Evolutionary conservation across 2,888 invertebrate genomes (phyloP), one percentile per base, ranked within the genome.

Genomic region (Hydriomena furcata): DNA sequence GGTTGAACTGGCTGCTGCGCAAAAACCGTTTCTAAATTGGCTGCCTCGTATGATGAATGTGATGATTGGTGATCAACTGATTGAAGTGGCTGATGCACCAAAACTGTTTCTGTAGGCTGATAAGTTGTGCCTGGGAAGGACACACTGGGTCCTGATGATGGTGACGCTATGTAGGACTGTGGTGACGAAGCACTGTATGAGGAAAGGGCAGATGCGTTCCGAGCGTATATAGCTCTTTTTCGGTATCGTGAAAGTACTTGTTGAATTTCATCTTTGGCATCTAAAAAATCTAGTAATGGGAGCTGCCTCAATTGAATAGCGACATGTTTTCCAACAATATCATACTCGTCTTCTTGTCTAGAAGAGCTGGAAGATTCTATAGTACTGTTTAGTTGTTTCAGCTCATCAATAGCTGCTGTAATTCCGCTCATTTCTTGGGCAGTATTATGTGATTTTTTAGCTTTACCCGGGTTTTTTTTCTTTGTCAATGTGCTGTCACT

Each of bases 291-390:
- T 21, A 52, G 46, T 53, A 52, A 50, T 52, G 50, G 52, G 49
- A 56, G 50, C 50, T 56, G 50, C 17, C 50, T 56, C 46, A 52
- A 43, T 51, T 55, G 57, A 38, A 60, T 52, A 52, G 58, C 55
- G 42, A 58, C 52, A 20, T 58, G 53, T 58, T 52, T 55, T 60
- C 60, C 58, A 58, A 59, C 42, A 50, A 50, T 4, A 52, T 55
- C 49, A 52, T 46, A 52, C 51, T 59, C 54, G 41, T 52, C 46
- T 49, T 59, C 52, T 53, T 54, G 56, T 54, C 21, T 8, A 49
- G 50, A 50, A 50, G 38, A 34, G 46, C 49, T 54, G 50, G 50
- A 50, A 46, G 50, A 50, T 54, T 50, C 50, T 46, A 59, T 49
- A 59, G 37, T 46, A 48, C 51, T 49, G 49, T 55, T 55, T 50